Conservation (phyloP, 2,113 vertebrate genomes). For the Cichladusa arquata region DNA sequence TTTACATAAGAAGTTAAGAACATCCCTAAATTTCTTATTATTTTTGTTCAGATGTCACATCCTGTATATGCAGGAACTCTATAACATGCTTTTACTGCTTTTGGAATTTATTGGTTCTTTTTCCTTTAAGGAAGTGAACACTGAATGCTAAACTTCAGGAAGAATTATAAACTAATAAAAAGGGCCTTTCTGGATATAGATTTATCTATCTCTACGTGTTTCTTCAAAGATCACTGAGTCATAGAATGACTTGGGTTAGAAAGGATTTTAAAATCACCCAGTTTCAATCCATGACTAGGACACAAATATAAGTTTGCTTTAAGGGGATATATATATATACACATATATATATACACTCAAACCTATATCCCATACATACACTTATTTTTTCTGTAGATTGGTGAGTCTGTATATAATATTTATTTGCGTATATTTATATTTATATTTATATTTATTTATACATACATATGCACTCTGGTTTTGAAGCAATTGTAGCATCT, state of each 20-base stretch:
- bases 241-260: not conserved
- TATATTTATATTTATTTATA: not conserved
- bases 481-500: not conserved
- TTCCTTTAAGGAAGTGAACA: not conserved
- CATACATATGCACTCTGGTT: not conserved
- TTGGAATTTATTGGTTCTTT: not conserved
- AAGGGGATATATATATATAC: too few relatives aligned
- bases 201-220: not conserved
- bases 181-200: not conserved
- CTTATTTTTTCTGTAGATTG: not conserved
- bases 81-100: not conserved
- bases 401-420: not conserved
- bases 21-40: not conserved
- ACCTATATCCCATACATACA: not conserved
- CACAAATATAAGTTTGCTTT: not conserved
- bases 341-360: not conserved
- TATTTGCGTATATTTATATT: not conserved
- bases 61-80: not conserved
- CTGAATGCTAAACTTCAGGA: not conserved
- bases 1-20: not conserved
- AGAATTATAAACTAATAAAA: not conserved
- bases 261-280: not conserved
- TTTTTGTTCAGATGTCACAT: not conserved
- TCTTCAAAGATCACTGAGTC: not conserved
- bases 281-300: not conserved